Conservation (phyloP, 2,888 invertebrate species). For the Lingula anatina region DNA sequence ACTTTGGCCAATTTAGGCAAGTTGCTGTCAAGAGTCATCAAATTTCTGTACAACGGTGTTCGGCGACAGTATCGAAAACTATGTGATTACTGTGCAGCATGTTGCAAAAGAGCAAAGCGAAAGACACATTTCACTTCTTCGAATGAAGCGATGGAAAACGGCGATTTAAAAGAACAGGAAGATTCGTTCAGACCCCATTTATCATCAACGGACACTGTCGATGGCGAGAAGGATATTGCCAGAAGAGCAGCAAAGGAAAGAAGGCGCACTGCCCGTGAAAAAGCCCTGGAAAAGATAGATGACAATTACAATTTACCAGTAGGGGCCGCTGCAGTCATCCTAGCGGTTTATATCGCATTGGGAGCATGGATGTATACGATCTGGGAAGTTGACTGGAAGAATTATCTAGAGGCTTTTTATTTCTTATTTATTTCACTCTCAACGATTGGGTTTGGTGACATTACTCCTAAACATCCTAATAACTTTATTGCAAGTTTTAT, state of each 20-base stretch:
- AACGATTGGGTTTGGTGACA: slow-evolving; percentile 94
- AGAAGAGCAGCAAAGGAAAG: no score
- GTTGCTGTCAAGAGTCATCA: slow-evolving; percentile 82
- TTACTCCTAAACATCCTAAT: slow-evolving; percentile 79
- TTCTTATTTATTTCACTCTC: slow-evolving; percentile 96
- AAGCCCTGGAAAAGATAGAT: slow-evolving; percentile 23
- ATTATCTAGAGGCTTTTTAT: slow-evolving; percentile 90
- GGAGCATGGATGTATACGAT: slow-evolving; percentile 70
- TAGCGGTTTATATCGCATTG: slow-evolving; percentile 78
- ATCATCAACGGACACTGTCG: slow-evolving; percentile 3
- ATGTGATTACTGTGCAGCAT: slow-evolving; percentile 73
- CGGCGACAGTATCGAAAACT: slow-evolving; percentile 32
- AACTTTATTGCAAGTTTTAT: slow-evolving; percentile 87
- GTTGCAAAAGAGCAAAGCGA: slow-evolving; percentile 57
- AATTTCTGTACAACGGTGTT: slow-evolving; percentile 69
- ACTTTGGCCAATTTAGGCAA: slow-evolving; percentile 93
- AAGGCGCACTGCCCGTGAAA: no score
- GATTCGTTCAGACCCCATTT: no score
- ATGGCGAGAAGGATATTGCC: no score
- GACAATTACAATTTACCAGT: slow-evolving; percentile 91
- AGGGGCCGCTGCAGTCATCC: slow-evolving; percentile 76
- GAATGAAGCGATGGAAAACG: background rate
- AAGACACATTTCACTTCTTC: no score
- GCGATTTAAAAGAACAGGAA: no score
- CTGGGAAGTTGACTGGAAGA: slow-evolving; percentile 70